Evolutionary conservation across 2,797 vertebrate genomes (phyloP), one percentile per base, ranked within the genome.

Genomic region (Falco biarmicus): DNA sequence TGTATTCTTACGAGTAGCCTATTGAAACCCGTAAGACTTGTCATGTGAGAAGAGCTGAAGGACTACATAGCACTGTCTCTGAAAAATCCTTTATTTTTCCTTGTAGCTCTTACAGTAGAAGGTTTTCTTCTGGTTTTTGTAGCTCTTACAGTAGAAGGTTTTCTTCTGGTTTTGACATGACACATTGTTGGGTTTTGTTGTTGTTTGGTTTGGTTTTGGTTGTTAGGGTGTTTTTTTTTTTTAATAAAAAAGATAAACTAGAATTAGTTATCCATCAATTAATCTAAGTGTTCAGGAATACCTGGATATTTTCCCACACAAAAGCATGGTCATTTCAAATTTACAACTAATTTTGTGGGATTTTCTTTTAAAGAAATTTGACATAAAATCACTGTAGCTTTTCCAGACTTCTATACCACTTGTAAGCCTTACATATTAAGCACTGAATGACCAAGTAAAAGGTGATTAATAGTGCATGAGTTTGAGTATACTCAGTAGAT

Each of bases 391-490:
- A 85, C 78, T 26, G 19, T 24, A 73, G 69, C 20, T 94, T 87
- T 92, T 80, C 50, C 59, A 89, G 81, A 83, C 28, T 69, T 83
- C n/a, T 28, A 5, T 61, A 56, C 71, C 57, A 61, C 32, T 91
- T 0, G 0, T 54, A 60, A 79, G 57, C 29, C 9, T 85, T 87
- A 61, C 5, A 11, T 54, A 56, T n/a, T 48, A 84, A 79, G 57
- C 84, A 87, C 31, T 86, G 63, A 82, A 77, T 51, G 45, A 89
- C 57, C n/a, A 94, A 88, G 65, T 65, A 48, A 84, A 79, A 90
- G 37, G 37, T 71, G 57, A 86, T 73, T 79, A 61, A 29, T 93
- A 92, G 76, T 75, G 47, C 32, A 37, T 43, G 26, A 78, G 43
- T 83, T 61, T 37, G 37, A 59, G 31, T 53, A 41, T 51, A 37